These are phyloP conservation scores for Chinchilla lanigera DNA, from an alignment of 2,113 vertebrate genomes.

Conservation along the genomic window DNA sequence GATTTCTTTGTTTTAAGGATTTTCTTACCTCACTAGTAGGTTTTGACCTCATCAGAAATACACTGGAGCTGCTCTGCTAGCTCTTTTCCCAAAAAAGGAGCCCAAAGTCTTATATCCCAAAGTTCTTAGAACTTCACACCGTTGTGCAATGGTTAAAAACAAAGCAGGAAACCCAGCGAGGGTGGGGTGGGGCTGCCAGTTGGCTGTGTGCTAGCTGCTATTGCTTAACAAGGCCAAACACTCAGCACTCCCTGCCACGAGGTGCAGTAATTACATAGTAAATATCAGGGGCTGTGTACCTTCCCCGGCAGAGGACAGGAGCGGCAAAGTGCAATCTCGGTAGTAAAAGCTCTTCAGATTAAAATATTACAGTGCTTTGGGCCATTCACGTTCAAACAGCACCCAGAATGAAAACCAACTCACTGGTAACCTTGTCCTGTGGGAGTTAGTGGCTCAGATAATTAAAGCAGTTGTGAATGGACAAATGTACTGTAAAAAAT, in stretches of 20 bases:
- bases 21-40: conserved; percentile 13
- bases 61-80: neutral
- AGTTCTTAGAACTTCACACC: neutral
- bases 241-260: neutral
- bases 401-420: neutral
- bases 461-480: neutral
- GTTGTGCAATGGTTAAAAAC: conserved; percentile 40
- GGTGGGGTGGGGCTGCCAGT: neutral
- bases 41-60: neutral
- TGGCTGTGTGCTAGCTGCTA: neutral
- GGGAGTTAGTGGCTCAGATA: neutral
- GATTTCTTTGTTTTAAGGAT: neutral
- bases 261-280: conserved; percentile 47
- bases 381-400: neutral
- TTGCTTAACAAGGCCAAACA: conserved; percentile 47
- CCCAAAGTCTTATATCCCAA: neutral
- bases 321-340: conserved; percentile 23
- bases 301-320: conserved; percentile 21
- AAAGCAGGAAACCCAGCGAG: conserved; percentile 49
- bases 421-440: neutral
- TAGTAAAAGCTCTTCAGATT: conserved; percentile 48
- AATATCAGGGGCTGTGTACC: conserved; percentile 6
- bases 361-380: neutral
- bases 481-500: neutral
- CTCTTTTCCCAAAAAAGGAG: neutral